Evolutionary conservation across 1,140 invertebrate genomes (phyloP).

Genomic region (Adelges cooleyi): DNA sequence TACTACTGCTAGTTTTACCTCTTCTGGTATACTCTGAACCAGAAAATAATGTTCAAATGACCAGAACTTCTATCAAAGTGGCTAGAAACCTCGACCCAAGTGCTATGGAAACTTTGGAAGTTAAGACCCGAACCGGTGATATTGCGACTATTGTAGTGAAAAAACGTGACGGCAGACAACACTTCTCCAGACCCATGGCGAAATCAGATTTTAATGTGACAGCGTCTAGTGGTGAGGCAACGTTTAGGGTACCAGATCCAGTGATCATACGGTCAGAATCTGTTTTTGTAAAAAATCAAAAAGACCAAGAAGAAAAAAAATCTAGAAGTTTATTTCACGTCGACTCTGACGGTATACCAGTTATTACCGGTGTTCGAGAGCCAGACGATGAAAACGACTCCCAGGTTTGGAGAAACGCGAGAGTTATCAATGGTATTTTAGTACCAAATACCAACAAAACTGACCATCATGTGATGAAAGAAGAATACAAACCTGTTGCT

Average conservation of each 20-base stretch:
- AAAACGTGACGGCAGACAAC: conserved; percentile 44
- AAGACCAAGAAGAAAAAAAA: conserved; percentile 40
- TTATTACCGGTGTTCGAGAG: conserved; percentile 65
- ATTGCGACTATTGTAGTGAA: conserved; percentile 65
- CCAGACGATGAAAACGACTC: conserved; percentile 71
- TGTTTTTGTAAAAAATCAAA: conserved; percentile 45
- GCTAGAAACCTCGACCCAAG: conserved; percentile 61
- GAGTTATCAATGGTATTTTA: conserved; percentile 69
- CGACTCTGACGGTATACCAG: conserved; percentile 57
- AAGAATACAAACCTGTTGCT: not conserved
- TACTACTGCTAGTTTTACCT: conserved; percentile 19
- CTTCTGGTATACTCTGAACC: not conserved
- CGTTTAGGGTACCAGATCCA: conserved; percentile 47
- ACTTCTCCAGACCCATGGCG: not conserved
- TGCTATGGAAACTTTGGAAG: conserved; percentile 59
- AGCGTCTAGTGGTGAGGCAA: not conserved
- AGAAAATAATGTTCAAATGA: conserved; percentile 38
- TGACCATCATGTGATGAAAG: conserved; percentile 16
- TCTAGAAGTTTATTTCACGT: conserved; percentile 46
- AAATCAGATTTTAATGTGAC: not conserved
- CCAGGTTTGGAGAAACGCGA: conserved; percentile 70
- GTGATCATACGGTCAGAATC: conserved; percentile 51
- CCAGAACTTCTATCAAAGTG: conserved; percentile 63
- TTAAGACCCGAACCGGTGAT: conserved; percentile 58
- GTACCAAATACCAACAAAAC: conserved; percentile 37